A percentile compares a stretch with the other conserved stretches of the same genome.
Evolutionary conservation across 2,113 vertebrate species (phyloP).

Genomic region (Eleginops maclovinus): DNA sequence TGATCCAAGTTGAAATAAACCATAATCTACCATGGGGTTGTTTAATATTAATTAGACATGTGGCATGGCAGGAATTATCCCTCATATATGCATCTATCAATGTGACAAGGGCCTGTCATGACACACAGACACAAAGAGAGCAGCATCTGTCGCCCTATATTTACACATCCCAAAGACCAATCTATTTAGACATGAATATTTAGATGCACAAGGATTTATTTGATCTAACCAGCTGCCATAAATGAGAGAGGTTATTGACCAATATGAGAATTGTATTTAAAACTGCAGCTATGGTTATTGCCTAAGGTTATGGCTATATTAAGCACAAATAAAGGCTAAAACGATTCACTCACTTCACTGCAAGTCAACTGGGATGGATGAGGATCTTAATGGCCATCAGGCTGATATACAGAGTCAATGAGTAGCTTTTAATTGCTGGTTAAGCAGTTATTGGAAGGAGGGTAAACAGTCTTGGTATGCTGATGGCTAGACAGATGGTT

Average conservation of each 20-base stretch:
- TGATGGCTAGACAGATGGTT: slow-evolving; percentile 36
- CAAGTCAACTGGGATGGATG: slow-evolving; percentile 1
- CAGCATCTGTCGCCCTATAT: slow-evolving; percentile 67
- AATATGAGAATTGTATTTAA: background rate
- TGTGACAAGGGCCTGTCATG: slow-evolving; percentile 33
- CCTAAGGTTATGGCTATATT: too few relatives aligned
- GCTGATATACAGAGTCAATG: slow-evolving; percentile 55
- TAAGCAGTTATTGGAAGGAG: slow-evolving; percentile 53
- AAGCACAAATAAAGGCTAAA: background rate
- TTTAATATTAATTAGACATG: background rate
- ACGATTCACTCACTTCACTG: too few relatives aligned
- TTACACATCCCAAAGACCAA: slow-evolving; percentile 48
- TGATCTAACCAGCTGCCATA: slow-evolving; percentile 28
- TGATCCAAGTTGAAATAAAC: background rate
- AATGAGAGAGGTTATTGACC: slow-evolving; percentile 1
- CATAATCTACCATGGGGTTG: background rate
- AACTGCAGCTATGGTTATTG: background rate
- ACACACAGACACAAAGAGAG: slow-evolving; percentile 41
- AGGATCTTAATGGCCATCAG: slow-evolving; percentile 2
- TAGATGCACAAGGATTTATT: slow-evolving; percentile 33
- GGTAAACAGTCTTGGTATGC: slow-evolving; percentile 59
- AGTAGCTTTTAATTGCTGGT: slow-evolving; percentile 63
- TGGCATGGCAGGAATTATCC: background rate
- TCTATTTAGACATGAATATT: slow-evolving; percentile 38
- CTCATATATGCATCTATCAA: background rate